phyloP scores from a whole-genome alignment of 2,888 invertebrate genomes.

The Mythimna vitellina region DNA sequence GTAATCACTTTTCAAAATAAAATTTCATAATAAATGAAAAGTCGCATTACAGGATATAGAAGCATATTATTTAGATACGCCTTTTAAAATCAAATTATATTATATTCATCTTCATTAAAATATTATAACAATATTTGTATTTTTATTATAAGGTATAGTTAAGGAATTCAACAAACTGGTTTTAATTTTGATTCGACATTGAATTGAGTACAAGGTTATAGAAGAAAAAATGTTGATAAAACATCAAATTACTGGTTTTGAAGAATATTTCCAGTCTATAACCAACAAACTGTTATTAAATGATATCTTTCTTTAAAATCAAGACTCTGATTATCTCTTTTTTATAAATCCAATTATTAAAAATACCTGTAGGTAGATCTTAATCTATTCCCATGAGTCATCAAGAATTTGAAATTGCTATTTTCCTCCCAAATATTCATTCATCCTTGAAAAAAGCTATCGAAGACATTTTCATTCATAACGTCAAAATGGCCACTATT shows the following conservation, averaged over 20 bases:
- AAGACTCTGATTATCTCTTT: neutral
- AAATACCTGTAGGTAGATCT: too few species aligned
- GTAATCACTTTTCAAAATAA: constrained; percentile 1
- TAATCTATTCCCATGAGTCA: too few species aligned
- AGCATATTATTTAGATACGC: neutral
- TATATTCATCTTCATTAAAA: neutral
- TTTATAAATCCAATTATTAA: too few species aligned
- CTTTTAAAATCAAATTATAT: neutral
- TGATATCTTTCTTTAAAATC: neutral
- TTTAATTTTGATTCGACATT: constrained; percentile 62
- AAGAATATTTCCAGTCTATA: constrained; percentile 14
- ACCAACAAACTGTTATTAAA: constrained; percentile 10
- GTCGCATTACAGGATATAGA: neutral
- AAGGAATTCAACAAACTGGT: constrained; percentile 54
- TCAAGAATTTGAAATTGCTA: too few species aligned
- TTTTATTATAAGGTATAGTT: constrained; percentile 26
- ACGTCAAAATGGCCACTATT: constrained; percentile 12
- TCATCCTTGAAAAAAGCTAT: neutral
- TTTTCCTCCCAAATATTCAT: neutral
- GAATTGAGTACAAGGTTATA: constrained; percentile 64
- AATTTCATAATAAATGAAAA: neutral
- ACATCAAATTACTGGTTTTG: constrained; percentile 35
- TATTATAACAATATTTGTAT: constrained; percentile 1
- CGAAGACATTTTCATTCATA: constrained; percentile 8
- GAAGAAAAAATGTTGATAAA: constrained; percentile 45